phyloP scores from a whole-genome alignment of 2,113 vertebrate genomes.

The Corythornis vintsioides region DNA sequence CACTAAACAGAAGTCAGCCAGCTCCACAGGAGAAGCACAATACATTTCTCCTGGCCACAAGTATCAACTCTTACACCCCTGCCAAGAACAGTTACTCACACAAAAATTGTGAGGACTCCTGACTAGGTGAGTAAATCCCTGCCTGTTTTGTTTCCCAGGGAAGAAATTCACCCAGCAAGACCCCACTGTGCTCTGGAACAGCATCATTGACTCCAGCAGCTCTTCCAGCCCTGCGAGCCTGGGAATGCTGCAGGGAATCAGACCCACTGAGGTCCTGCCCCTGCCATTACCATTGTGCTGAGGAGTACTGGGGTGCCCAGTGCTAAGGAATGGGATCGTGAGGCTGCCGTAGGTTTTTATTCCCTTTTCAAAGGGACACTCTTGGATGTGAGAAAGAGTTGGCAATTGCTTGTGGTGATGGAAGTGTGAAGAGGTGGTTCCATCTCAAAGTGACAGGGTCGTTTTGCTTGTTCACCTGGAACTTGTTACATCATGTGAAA shows the following conservation, averaged over 20 bases:
- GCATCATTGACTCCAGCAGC: neutral
- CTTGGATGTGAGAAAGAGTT: neutral
- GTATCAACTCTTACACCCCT: accelerated
- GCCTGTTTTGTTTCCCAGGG: neutral
- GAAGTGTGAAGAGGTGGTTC: neutral
- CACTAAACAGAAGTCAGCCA: neutral
- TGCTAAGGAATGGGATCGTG: neutral
- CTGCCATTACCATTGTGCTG: neutral
- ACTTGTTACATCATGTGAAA: slow-evolving; percentile 4
- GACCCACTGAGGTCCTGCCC: neutral
- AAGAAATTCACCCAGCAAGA: neutral
- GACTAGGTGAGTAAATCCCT: slow-evolving; percentile 9
- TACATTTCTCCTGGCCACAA: neutral
- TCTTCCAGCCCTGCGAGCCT: neutral
- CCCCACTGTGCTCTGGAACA: neutral
- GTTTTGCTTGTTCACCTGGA: slow-evolving; percentile 15
- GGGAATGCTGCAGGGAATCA: neutral
- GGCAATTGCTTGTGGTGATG: neutral
- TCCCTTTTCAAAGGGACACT: neutral
- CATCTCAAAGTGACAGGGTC: neutral
- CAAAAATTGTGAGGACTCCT: neutral
- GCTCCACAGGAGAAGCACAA: neutral
- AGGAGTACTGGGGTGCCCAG: neutral
- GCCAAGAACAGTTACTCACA: neutral
- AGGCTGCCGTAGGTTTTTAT: neutral